Percentiles rank a stretch among this genome's conserved stretches.
phyloP scores from a whole-genome alignment of 30 jellyfish, hydroid and myxozoan genomes.

The Clytia hemisphaerica region DNA sequence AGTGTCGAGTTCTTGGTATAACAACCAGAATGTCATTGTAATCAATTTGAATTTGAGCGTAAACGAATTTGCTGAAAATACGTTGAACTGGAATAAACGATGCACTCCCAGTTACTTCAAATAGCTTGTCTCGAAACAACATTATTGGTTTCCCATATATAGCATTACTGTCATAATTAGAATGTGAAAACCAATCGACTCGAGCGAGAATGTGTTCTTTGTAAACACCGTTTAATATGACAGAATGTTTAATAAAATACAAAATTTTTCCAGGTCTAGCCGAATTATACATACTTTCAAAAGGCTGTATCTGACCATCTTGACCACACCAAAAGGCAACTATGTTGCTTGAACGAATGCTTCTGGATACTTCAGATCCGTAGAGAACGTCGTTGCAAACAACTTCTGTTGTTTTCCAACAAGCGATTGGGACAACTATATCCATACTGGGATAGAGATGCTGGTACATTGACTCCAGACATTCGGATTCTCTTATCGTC shows the following conservation, averaged over 20 bases:
- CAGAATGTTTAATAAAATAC: background rate
- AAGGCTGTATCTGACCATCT: too few relatives aligned
- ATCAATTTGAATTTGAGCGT: background rate
- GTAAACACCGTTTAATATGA: background rate
- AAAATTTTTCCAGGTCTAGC: background rate
- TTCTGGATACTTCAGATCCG: background rate
- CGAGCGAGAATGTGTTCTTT: background rate
- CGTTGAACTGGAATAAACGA: conserved; percentile 1
- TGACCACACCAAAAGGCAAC: conserved; percentile 2
- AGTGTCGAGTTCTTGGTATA: too few relatives aligned
- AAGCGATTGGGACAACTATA: background rate
- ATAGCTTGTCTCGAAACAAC: background rate
- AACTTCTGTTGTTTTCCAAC: background rate
- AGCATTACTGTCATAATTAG: background rate
- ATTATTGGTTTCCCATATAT: background rate
- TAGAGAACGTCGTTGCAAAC: background rate
- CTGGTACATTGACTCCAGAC: background rate
- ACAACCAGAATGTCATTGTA: background rate
- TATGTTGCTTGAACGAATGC: background rate
- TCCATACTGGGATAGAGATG: background rate
- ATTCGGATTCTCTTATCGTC: background rate
- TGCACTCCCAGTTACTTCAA: background rate
- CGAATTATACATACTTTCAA: too few relatives aligned
- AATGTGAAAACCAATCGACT: background rate
- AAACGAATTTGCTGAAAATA: background rate